Evolutionary conservation across 2,888 invertebrate species (phyloP).

Genomic region (Apamea epomidion): DNA sequence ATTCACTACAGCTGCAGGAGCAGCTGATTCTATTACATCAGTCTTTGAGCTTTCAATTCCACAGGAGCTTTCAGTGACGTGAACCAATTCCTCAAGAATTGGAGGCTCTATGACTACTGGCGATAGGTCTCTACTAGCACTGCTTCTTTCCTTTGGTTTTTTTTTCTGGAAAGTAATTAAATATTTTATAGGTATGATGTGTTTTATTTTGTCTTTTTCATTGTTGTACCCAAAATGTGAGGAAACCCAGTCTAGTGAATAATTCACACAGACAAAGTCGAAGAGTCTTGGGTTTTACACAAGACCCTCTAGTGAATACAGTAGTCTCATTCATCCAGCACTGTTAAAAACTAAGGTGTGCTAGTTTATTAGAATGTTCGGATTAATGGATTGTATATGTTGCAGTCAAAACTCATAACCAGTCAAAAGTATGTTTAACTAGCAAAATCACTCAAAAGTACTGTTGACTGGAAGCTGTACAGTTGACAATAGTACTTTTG

Average conservation of each 20-base stretch:
- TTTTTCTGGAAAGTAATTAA: conserved; percentile 77
- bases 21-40: conserved; percentile 23
- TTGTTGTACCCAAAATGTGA: not conserved
- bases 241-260: not conserved
- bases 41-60: conserved; percentile 23
- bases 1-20: conserved; percentile 6
- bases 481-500: no score
- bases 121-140: conserved; percentile 28
- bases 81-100: conserved; percentile 44
- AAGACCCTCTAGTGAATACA: not conserved
- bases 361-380: not conserved
- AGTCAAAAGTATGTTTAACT: no score
- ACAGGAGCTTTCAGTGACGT: conserved; percentile 18
- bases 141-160: conserved; percentile 75
- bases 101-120: conserved; percentile 28
- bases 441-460: no score
- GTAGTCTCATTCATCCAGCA: not conserved
- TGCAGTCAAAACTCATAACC: no score
- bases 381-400: not conserved
- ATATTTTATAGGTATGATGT: not conserved
- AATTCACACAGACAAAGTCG: not conserved
- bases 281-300: not conserved
- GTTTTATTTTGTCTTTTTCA: not conserved
- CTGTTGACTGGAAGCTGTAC: no score
- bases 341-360: not conserved